Evolutionary conservation across 2,888 invertebrate genomes (phyloP).

Genomic region (Stenodera caucasica): DNA sequence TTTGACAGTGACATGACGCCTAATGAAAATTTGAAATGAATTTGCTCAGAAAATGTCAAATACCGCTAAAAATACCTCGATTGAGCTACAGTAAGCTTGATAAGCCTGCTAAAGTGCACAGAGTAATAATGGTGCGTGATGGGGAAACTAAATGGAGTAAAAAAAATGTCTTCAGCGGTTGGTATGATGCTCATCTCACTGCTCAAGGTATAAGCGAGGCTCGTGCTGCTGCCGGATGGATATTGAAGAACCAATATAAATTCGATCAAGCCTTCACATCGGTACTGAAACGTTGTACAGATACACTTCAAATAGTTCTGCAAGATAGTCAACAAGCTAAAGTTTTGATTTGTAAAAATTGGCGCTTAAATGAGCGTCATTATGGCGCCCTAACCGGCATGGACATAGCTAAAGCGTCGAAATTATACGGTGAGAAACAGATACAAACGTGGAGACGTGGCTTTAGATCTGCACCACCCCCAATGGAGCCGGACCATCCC

Average conservation of each 20-base stretch:
- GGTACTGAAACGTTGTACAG: conserved; percentile 74
- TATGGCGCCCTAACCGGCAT: conserved; percentile 85
- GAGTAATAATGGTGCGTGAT: conserved; percentile 65
- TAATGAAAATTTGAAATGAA: too few relatives aligned
- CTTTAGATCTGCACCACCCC: conserved; percentile 79
- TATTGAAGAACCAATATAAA: conserved; percentile 68
- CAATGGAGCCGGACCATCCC: conserved; percentile 74
- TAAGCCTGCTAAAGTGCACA: too few relatives aligned
- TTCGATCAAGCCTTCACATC: conserved; percentile 85
- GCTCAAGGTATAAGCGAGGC: conserved; percentile 72
- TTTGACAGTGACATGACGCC: too few relatives aligned
- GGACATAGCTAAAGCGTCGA: conserved; percentile 82
- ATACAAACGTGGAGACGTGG: conserved; percentile 85
- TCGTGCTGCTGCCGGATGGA: conserved; percentile 68
- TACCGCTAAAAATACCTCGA: too few relatives aligned
- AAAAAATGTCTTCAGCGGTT: conserved; percentile 63
- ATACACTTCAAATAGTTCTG: conserved; percentile 70
- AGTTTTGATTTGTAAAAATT: conserved; percentile 70
- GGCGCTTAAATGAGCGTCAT: conserved; percentile 86
- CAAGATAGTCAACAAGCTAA: conserved; percentile 68
- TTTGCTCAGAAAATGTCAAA: too few relatives aligned
- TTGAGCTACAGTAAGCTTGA: too few relatives aligned
- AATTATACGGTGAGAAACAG: conserved; percentile 77
- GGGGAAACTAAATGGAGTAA: conserved; percentile 67
- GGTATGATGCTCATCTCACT: conserved; percentile 62